Conservation (phyloP, 2,797 vertebrate species). For the Channallabes apus region DNA sequence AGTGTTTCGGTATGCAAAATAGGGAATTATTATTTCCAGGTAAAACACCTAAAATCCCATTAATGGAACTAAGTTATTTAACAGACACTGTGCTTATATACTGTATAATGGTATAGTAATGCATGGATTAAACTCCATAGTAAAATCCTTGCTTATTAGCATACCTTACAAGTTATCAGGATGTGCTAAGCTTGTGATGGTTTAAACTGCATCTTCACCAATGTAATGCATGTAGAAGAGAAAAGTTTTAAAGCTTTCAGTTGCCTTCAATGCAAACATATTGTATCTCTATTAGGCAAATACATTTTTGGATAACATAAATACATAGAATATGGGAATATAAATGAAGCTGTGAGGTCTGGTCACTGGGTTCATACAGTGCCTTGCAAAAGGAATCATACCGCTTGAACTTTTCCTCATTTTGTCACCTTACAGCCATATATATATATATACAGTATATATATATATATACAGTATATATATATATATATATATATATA, state of each 20-base stretch:
- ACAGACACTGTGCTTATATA: constrained; percentile 14
- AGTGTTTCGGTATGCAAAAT: background rate
- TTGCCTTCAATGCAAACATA: background rate
- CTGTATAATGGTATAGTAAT: background rate
- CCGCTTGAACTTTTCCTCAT: background rate
- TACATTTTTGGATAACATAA: no score
- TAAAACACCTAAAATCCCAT: background rate
- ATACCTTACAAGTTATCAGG: constrained; percentile 10
- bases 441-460: no score
- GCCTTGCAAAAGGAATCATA: no score
- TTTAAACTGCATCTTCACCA: background rate
- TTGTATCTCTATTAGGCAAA: no score
- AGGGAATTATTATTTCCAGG: background rate
- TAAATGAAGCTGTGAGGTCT: background rate
- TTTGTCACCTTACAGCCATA: background rate
- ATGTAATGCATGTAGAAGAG: constrained; percentile 32
- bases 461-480: no score
- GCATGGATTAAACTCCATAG: background rate
- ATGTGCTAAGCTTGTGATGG: background rate
- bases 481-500: no score
- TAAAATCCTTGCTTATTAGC: constrained; percentile 18
- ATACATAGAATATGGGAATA: no score
- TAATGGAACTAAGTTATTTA: background rate
- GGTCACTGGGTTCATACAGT: background rate
- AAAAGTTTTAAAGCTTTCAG: background rate